These are phyloP conservation scores for Ganaspis brasiliensis DNA, from an alignment of 2,888 invertebrate genomes.

Conservation along the genomic window DNA sequence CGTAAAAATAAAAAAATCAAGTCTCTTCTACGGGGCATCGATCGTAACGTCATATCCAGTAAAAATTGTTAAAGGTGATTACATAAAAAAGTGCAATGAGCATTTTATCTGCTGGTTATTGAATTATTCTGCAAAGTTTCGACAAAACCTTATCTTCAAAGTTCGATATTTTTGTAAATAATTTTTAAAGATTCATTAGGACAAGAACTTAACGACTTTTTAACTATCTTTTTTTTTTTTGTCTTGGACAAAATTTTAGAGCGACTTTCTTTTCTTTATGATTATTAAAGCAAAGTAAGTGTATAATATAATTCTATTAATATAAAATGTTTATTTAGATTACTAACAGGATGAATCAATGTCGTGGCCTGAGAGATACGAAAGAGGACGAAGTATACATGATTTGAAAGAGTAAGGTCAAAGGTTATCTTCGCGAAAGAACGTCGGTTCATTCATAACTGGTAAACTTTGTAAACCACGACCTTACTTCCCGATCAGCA, in stretches of 20 bases:
- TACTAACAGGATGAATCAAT: conserved; percentile 31
- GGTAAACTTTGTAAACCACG: conserved; percentile 46
- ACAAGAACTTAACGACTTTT: too few species aligned
- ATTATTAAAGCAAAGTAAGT: background rate
- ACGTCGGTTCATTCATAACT: conserved; percentile 41
- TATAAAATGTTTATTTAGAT: conserved; percentile 31
- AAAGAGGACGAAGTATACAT: conserved; percentile 21
- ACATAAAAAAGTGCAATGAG: background rate
- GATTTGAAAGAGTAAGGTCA: conserved; percentile 37
- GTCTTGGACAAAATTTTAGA: too few species aligned
- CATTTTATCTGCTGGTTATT: background rate
- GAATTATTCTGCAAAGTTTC: background rate
- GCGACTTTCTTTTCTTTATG: background rate
- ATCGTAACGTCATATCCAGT: conserved; percentile 17
- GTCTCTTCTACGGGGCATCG: conserved; percentile 1
- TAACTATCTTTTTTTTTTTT: too few species aligned
- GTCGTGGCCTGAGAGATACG: conserved; percentile 35
- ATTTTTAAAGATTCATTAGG: too few species aligned
- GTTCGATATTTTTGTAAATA: too few species aligned
- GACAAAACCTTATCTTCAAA: too few species aligned
- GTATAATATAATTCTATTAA: conserved; percentile 13
- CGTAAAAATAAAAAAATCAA: conserved; percentile 31
- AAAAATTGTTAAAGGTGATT: conserved; percentile 11
- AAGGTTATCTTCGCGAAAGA: conserved; percentile 23
- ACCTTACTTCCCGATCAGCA: conserved; percentile 37